These are phyloP conservation scores for Heliconius aoede DNA, from an alignment of 2,888 invertebrate genomes.

Conservation along the genomic window DNA sequence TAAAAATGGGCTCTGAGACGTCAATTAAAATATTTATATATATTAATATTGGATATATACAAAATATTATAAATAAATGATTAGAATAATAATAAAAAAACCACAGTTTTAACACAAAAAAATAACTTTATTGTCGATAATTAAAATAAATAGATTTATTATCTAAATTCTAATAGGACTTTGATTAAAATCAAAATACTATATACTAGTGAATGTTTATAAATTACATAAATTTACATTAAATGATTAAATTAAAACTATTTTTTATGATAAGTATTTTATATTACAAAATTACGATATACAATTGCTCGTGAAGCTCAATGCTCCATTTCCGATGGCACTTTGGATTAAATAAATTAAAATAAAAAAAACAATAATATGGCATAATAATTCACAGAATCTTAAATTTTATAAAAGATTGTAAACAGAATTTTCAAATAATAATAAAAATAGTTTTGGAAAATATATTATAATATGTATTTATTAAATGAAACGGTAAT, in stretches of 20 bases:
- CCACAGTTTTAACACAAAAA: neutral
- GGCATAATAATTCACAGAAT: slow-evolving; percentile 49
- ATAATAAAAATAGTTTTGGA: too few relatives aligned
- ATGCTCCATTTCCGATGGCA: slow-evolving; percentile 54
- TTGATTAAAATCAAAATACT: slow-evolving; percentile 52
- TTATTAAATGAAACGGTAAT: too few relatives aligned
- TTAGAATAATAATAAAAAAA: neutral
- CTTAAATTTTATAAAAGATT: slow-evolving; percentile 15
- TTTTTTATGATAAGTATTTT: neutral
- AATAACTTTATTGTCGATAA: slow-evolving; percentile 3
- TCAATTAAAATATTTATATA: neutral
- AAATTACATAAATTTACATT: slow-evolving; percentile 6
- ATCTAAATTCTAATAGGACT: slow-evolving; percentile 65
- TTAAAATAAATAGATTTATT: slow-evolving; percentile 52
- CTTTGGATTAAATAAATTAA: slow-evolving; percentile 53
- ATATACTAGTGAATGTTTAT: slow-evolving; percentile 39
- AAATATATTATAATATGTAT: too few relatives aligned
- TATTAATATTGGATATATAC: neutral
- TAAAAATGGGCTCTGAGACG: neutral
- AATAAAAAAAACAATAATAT: too few relatives aligned
- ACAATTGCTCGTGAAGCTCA: slow-evolving; percentile 13
- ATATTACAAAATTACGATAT: neutral
- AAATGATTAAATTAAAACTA: slow-evolving; percentile 10
- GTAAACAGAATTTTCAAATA: too few relatives aligned
- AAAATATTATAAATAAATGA: too few relatives aligned